A percentile compares a stretch with the other conserved stretches of the same genome.
Evolutionary conservation across 2,888 invertebrate species (phyloP).

Genomic region (Parasteatoda lunata): DNA sequence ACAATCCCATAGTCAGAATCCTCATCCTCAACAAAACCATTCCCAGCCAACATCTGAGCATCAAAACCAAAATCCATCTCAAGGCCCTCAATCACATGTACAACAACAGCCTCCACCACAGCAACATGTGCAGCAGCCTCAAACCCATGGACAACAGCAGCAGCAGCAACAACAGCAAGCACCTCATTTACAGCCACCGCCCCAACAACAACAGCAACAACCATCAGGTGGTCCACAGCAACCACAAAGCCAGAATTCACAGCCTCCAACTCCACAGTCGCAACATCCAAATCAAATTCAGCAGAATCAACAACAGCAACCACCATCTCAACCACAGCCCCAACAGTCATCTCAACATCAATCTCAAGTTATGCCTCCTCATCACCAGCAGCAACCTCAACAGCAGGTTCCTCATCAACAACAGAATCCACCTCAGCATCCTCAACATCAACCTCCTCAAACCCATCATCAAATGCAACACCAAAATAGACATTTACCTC

Average conservation of each 20-base stretch:
- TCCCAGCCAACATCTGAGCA: slow-evolving; percentile 56
- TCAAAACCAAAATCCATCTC: slow-evolving; percentile 58
- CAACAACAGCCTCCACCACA: slow-evolving; percentile 26
- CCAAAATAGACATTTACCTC: slow-evolving; percentile 55
- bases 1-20: slow-evolving; percentile 20
- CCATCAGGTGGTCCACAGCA: not conserved
- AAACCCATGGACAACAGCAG: slow-evolving; percentile 32
- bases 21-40: slow-evolving; percentile 59
- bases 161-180: slow-evolving; percentile 27
- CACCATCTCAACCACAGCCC: slow-evolving; percentile 14
- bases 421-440: slow-evolving; percentile 42
- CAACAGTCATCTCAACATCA: slow-evolving; percentile 25
- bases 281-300: slow-evolving; percentile 55
- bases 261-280: slow-evolving; percentile 24
- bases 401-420: slow-evolving; percentile 51
- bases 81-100: slow-evolving; percentile 25
- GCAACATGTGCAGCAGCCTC: slow-evolving; percentile 15
- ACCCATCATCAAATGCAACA: slow-evolving; percentile 57
- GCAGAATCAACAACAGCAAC: slow-evolving; percentile 29
- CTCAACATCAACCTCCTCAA: slow-evolving; percentile 45
- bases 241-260: slow-evolving; percentile 12
- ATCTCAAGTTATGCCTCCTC: slow-evolving; percentile 35
- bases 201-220: slow-evolving; percentile 28
- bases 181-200: slow-evolving; percentile 47
- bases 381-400: slow-evolving; percentile 34